Conservation (phyloP, 2,797 vertebrate genomes). For the Eulemur coronatus region DNA sequence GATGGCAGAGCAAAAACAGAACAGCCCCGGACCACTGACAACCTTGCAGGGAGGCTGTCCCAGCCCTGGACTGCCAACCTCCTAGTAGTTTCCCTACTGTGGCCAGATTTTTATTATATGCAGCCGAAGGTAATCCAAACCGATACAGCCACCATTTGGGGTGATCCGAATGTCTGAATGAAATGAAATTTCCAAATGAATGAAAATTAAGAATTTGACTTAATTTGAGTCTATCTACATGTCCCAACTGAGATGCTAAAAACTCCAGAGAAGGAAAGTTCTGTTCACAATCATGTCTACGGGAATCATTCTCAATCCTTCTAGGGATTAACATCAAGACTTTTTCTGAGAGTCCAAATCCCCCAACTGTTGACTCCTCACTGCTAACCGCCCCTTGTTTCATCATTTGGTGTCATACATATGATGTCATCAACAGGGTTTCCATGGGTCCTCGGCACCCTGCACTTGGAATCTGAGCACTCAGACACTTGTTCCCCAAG, state of each 20-base stretch:
- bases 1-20: not conserved
- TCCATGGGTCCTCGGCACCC: not conserved
- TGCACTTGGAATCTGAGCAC: not conserved
- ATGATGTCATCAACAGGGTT: not conserved
- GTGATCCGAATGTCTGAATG: not conserved
- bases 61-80: not conserved
- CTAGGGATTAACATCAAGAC: not conserved
- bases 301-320: not conserved
- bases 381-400: not conserved
- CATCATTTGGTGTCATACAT: not conserved
- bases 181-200: not conserved
- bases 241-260: not conserved
- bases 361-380: not conserved
- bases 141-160: too few species aligned
- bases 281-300: not conserved
- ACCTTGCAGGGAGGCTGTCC: rapidly evolving
- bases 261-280: not conserved
- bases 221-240: not conserved
- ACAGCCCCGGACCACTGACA: not conserved
- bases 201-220: not conserved
- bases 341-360: not conserved
- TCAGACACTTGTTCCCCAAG: not conserved
- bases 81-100: rapidly evolving
- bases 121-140: not conserved
- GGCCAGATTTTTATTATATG: not conserved